Evolutionary conservation across 2,888 invertebrate species (phyloP).

Genomic region (Eilema caniola): DNA sequence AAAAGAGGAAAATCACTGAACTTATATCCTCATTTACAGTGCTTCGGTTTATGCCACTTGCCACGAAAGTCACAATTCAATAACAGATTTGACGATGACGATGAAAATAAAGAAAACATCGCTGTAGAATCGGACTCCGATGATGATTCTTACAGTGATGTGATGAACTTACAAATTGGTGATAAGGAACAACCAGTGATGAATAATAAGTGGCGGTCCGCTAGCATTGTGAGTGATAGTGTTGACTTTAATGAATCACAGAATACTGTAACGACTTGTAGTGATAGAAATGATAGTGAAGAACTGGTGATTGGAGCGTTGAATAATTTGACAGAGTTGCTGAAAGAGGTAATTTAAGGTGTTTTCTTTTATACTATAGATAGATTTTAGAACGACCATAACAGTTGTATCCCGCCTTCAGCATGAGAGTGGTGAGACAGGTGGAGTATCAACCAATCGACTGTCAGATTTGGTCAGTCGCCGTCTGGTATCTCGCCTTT

Average conservation of each 20-base stretch:
- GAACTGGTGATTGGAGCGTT: conserved; percentile 80
- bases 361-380: not conserved
- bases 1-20: conserved; percentile 81
- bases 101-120: conserved; percentile 85
- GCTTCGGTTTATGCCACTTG: conserved; percentile 79
- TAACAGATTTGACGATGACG: conserved; percentile 66
- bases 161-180: conserved; percentile 62
- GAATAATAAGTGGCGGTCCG: conserved; percentile 72
- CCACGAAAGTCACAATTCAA: conserved; percentile 36
- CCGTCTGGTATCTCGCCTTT: too few relatives aligned
- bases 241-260: conserved; percentile 67
- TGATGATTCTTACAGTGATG: conserved; percentile 73
- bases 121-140: conserved; percentile 76
- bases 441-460: too few relatives aligned
- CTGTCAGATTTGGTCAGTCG: too few relatives aligned
- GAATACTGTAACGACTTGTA: conserved; percentile 61
- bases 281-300: conserved; percentile 60
- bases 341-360: conserved; percentile 77
- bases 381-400: too few relatives aligned
- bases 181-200: conserved; percentile 61
- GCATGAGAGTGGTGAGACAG: too few relatives aligned
- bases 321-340: conserved; percentile 81
- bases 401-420: too few relatives aligned
- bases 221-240: conserved; percentile 67
- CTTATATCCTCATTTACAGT: conserved; percentile 84